Base-by-base conservation (phyloP, 2,888 invertebrate genomes). In the Erannis defoliaria region DNA sequence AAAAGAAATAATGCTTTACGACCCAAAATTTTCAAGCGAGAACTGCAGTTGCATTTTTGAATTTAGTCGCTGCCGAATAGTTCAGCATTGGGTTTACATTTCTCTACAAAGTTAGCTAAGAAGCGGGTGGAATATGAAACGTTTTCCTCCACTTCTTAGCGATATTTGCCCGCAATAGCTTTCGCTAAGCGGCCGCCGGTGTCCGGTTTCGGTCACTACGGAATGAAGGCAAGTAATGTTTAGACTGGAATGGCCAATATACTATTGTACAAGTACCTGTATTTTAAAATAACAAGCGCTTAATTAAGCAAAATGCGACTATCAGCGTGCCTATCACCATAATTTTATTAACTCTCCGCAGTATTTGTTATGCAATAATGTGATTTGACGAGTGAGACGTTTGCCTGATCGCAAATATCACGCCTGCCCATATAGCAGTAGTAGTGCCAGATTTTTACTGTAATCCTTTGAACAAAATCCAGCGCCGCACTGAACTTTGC, bases 121-220 rank as follows among this genome's bases (percentile, higher is more conserved):
- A n/a, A 31, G 14, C 19, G 42, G 23, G 23, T 14, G 40, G 42
- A 50, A 43, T 49, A 19, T 23, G 42, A 55, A 50, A 29, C 50
- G 37, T 43, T 61, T 53, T 48, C 53, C 40, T 37, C n/a, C 16
- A 35, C 49, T 48, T 59, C 59, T 54, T 14, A 21, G 31, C 23
- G 18, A 42, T 60, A 48, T 55, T 60, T 54, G 21, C 49, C 48
- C 54, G 38, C 49, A 54, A 55, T 49, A 50, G 60, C 37, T 31
- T 37, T 14, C 38, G 16, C 60, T 61, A 61, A 61, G 55, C 60
- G 37, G 55, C 31, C 48, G 26, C 19, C 35, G 46, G 61, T 56
- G 46, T 62, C 56, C 56, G 62, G 62, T 62, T 19, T 46, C 62
- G 10, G 51, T 14, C 55, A 38, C 51, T 62, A 33, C 14, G 49